These are phyloP conservation scores for Disparrhopalites patrizii DNA, from an alignment of 2,888 invertebrate species.

Conservation along the genomic window DNA sequence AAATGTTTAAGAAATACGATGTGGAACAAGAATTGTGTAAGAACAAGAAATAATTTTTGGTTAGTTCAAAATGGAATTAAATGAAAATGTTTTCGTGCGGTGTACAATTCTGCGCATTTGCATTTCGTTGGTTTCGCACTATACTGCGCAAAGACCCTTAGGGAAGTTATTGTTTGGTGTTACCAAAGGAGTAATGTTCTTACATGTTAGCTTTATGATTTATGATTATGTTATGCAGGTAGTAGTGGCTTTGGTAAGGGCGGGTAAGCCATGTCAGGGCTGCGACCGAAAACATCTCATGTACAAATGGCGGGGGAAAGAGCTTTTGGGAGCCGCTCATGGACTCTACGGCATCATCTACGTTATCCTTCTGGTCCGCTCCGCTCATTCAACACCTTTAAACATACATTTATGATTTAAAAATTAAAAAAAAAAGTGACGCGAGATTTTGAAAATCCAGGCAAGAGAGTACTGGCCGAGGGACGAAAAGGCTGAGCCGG, in stretches of 20 bases:
- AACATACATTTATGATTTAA: background rate
- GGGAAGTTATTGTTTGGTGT: no score
- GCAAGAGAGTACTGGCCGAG: slow-evolving; percentile 2
- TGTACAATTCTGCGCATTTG: no score
- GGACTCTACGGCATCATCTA: slow-evolving; percentile 81
- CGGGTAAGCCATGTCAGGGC: slow-evolving; percentile 1
- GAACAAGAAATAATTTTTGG: no score
- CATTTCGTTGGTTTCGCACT: no score
- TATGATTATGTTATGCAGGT: background rate
- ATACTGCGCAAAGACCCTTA: no score
- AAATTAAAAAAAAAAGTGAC: background rate
- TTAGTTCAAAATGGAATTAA: no score
- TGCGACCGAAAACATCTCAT: slow-evolving; percentile 1
- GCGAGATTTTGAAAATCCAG: background rate
- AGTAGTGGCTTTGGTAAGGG: slow-evolving; percentile 5
- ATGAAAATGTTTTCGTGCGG: no score
- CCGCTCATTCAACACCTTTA: background rate
- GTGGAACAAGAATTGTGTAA: no score
- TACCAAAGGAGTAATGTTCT: no score
- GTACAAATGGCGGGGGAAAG: slow-evolving; percentile 18
- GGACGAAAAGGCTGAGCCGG: background rate
- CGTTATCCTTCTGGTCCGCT: no score
- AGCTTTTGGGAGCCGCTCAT: slow-evolving; percentile 75
- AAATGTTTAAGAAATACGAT: no score
- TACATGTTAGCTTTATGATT: no score